Evolutionary conservation across 2,888 invertebrate genomes (phyloP), one percentile per base, ranked within the genome.

Genomic region (Carterocephalus palaemon): DNA sequence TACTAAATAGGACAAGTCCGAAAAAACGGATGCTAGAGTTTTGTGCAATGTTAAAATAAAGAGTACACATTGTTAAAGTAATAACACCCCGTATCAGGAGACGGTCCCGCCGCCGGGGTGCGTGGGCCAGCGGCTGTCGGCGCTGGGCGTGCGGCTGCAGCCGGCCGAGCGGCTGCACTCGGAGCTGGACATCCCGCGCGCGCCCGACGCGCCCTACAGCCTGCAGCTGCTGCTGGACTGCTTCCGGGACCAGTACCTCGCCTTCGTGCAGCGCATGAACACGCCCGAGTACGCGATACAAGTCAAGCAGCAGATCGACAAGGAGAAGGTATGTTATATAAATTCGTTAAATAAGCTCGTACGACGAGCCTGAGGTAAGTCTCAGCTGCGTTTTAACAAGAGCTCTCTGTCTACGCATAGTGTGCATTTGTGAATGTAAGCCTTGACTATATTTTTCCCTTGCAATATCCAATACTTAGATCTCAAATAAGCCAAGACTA

Each of bases 31-130:
- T n/a, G n/a, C n/a, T n/a, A n/a, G n/a, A n/a, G n/a, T n/a, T n/a
- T n/a, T n/a, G n/a, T n/a, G n/a, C n/a, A n/a, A n/a, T n/a, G n/a
- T n/a, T n/a, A n/a, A n/a, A n/a, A n/a, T n/a, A n/a, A n/a, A n/a
- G n/a, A n/a, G n/a, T n/a, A n/a, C n/a, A n/a, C n/a, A n/a, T n/a
- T n/a, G n/a, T n/a, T n/a, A n/a, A n/a, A n/a, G n/a, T n/a, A n/a
- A 4, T 2, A 9, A 8, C 4, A 7, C 38, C 7, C 31, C n/a
- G 15, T 12, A 7, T 7, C 61, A 85, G 85, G 83, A 81, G 72
- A 88, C 93, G 52, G 95, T 95, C 23, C 95, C 96, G 17, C 96
- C 96, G 32, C 96, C 95, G 5, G 97, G 97, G 40, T 95, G 95
- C 71, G 94, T 97, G 47, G 96, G 95, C 76, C 96, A 96, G 72